Percentiles rank a stretch among this genome's conserved stretches.
Evolutionary conservation across 2,888 invertebrate genomes (phyloP).

Genomic region (Myathropa florea): DNA sequence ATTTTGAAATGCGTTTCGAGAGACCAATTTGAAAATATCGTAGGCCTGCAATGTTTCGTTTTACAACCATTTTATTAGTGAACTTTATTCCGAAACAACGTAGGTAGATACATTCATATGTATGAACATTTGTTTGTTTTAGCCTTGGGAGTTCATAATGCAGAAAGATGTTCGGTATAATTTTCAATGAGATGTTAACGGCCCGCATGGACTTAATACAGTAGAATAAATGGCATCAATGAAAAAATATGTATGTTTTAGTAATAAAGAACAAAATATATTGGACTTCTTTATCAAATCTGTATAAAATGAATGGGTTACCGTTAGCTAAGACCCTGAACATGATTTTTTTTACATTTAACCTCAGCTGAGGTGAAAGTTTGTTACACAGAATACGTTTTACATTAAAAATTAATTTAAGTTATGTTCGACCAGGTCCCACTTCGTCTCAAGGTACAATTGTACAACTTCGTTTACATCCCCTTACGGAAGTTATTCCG

Average conservation of each 20-base stretch:
- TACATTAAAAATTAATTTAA: neutral
- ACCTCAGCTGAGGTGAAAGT: neutral
- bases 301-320: neutral
- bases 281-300: neutral
- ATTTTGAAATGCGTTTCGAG: neutral
- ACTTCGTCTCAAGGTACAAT: too few species aligned
- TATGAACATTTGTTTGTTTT: neutral
- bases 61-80: slow-evolving; percentile 14
- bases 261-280: neutral
- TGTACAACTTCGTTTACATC: too few species aligned
- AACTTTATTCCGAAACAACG: neutral
- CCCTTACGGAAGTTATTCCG: too few species aligned
- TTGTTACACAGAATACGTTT: neutral
- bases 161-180: neutral
- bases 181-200: neutral
- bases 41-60: neutral
- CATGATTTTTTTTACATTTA: neutral
- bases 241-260: neutral
- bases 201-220: neutral
- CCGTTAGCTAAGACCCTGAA: neutral
- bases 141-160: neutral
- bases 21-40: neutral
- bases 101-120: neutral
- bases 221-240: neutral
- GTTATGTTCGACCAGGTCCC: neutral